Evolutionary conservation across 1,140 invertebrate species (phyloP).

Genomic region (Spodoptera litura): DNA sequence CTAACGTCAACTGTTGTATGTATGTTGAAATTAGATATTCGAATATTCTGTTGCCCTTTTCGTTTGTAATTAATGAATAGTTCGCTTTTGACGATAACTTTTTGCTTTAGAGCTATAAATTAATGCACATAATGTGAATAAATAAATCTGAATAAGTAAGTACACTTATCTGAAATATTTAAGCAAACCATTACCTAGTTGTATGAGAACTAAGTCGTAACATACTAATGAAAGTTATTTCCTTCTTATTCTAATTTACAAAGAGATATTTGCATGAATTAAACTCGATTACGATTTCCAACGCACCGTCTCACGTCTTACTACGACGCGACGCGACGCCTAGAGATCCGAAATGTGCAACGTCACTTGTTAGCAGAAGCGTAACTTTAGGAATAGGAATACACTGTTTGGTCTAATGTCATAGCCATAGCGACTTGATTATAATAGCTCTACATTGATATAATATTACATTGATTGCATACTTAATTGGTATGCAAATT

Average conservation of each 20-base stretch:
- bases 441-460: background rate
- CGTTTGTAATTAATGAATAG: no score
- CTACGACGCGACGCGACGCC: slow-evolving; percentile 44
- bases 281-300: slow-evolving; percentile 29
- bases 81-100: no score
- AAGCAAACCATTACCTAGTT: slow-evolving; percentile 27
- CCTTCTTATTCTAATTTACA: slow-evolving; percentile 17
- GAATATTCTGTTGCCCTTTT: no score
- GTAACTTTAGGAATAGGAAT: slow-evolving; percentile 56
- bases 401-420: slow-evolving; percentile 59
- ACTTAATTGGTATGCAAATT: no score
- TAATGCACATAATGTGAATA: no score
- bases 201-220: slow-evolving; percentile 49
- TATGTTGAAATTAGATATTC: no score
- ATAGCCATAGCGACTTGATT: slow-evolving; percentile 45
- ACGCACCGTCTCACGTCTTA: slow-evolving; percentile 42
- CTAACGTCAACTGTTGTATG: no score
- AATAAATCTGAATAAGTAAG: no score
- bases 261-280: slow-evolving; percentile 39
- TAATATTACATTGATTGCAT: no score
- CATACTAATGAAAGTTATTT: background rate
- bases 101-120: no score
- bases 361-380: slow-evolving; percentile 70
- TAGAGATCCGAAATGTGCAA: slow-evolving; percentile 61
- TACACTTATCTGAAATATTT: no score